Conservation (phyloP, 2,797 vertebrate species). For the Mormyrops attenuatus region DNA sequence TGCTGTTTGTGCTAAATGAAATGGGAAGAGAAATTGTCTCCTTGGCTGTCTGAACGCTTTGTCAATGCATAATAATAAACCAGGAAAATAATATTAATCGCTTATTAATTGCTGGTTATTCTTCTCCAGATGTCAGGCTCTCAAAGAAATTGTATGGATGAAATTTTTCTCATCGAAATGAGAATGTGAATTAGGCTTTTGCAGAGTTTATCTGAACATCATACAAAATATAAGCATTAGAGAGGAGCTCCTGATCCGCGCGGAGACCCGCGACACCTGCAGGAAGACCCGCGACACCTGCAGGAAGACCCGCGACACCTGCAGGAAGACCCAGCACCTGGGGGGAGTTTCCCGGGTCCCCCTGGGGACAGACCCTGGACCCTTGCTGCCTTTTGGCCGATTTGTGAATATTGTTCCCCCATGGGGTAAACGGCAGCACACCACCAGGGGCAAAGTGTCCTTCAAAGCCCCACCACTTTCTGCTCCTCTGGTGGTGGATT, state of each 20-base stretch:
- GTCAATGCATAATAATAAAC: neutral
- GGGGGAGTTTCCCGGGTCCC: neutral
- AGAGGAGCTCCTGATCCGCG: neutral
- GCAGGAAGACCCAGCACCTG: too few species aligned
- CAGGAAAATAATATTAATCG: neutral
- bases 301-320: neutral
- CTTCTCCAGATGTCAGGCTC: neutral
- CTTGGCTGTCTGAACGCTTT: neutral
- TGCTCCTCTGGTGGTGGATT: slow-evolving; percentile 62
- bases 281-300: too few species aligned
- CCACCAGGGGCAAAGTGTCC: slow-evolving; percentile 51
- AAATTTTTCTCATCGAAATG: neutral
- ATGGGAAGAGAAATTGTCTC: neutral
- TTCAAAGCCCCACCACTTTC: slow-evolving; percentile 46
- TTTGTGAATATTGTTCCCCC: slow-evolving; percentile 55
- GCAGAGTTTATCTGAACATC: neutral
- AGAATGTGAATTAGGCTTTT: neutral
- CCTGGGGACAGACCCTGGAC: slow-evolving; percentile 16
- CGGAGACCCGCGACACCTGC: neutral
- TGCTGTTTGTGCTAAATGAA: neutral
- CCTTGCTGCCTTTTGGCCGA: slow-evolving; percentile 50
- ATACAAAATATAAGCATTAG: neutral
- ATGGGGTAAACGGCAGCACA: slow-evolving; percentile 32
- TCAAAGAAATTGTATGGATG: neutral
- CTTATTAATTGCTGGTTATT: neutral